Percentiles rank a stretch among this genome's conserved stretches.
Evolutionary conservation across 2,888 invertebrate species (phyloP).

Genomic region (Euspilapteryx auroguttella): DNA sequence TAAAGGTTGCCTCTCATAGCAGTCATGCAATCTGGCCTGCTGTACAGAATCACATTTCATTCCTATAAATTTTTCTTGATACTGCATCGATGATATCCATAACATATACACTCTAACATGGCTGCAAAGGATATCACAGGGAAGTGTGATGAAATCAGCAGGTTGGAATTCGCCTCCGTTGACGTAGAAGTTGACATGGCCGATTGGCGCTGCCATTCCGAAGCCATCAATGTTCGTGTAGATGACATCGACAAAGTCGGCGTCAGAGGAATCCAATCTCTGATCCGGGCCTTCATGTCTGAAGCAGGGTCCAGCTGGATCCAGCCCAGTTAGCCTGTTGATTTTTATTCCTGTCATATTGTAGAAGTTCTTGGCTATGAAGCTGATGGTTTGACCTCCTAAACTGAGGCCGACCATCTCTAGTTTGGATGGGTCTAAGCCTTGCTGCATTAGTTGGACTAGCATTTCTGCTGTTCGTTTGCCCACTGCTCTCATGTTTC

Average conservation of each 20-base stretch:
- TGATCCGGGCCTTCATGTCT: slow-evolving; percentile 24
- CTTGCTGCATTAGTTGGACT: slow-evolving; percentile 16
- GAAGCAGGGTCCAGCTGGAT: slow-evolving; percentile 39
- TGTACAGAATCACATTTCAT: slow-evolving; percentile 4
- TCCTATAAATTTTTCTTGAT: slow-evolving; percentile 3
- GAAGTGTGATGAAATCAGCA: slow-evolving; percentile 3
- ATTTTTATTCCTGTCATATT: slow-evolving; percentile 22
- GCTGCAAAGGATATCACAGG: slow-evolving; percentile 6
- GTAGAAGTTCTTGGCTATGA: slow-evolving; percentile 26
- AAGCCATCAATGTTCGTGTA: slow-evolving; percentile 32
- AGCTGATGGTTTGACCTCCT: slow-evolving; percentile 32
- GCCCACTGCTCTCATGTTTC: slow-evolving; percentile 22
- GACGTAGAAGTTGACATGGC: slow-evolving; percentile 35
- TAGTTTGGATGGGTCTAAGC: slow-evolving; percentile 25
- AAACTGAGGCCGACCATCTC: slow-evolving; percentile 31
- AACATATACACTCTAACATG: slow-evolving; percentile 3
- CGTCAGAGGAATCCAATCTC: slow-evolving; percentile 27
- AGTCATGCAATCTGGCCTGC: slow-evolving; percentile 3
- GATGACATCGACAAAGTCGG: slow-evolving; percentile 30
- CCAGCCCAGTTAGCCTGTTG: slow-evolving; percentile 23
- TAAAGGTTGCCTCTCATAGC: slow-evolving; percentile 3
- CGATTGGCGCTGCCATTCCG: slow-evolving; percentile 33
- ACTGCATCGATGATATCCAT: not conserved
- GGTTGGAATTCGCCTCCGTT: slow-evolving; percentile 17
- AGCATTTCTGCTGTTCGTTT: slow-evolving; percentile 30